Conservation (phyloP, 2,888 invertebrate genomes). For the Dascillus cervinus region DNA sequence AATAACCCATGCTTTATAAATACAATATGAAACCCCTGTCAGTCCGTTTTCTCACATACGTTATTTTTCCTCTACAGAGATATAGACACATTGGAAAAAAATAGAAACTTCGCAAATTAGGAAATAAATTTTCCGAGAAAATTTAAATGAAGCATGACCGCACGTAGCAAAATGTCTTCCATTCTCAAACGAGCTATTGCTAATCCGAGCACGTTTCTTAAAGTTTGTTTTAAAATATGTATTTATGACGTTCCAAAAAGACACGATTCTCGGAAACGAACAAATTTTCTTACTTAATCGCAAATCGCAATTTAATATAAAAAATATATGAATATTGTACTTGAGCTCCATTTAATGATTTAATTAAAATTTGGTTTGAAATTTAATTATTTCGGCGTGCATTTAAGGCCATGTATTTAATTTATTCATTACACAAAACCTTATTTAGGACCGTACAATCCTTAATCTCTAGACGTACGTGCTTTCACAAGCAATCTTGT, state of each 20-base stretch:
- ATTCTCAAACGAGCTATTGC: conserved; percentile 9
- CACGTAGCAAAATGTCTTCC: conserved; percentile 1
- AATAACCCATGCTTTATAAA: too few species aligned
- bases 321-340: conserved; percentile 17
- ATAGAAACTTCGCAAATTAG: not conserved
- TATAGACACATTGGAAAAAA: too few species aligned
- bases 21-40: too few species aligned
- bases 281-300: conserved; percentile 15
- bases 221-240: conserved; percentile 19
- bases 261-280: conserved; percentile 14
- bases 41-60: not conserved
- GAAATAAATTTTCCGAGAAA: not conserved
- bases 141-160: not conserved
- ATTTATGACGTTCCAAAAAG: conserved; percentile 19
- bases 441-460: conserved; percentile 12
- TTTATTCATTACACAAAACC: conserved; percentile 14
- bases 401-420: conserved; percentile 14
- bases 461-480: conserved; percentile 15
- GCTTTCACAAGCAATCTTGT: conserved; percentile 17
- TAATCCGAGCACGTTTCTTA: conserved; percentile 17
- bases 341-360: conserved; percentile 8
- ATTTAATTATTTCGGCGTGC: conserved; percentile 12
- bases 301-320: conserved; percentile 17
- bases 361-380: conserved; percentile 12
- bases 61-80: too few species aligned